Evolutionary conservation across 2,888 invertebrate species (phyloP).

Genomic region (Gortyna flavago): DNA sequence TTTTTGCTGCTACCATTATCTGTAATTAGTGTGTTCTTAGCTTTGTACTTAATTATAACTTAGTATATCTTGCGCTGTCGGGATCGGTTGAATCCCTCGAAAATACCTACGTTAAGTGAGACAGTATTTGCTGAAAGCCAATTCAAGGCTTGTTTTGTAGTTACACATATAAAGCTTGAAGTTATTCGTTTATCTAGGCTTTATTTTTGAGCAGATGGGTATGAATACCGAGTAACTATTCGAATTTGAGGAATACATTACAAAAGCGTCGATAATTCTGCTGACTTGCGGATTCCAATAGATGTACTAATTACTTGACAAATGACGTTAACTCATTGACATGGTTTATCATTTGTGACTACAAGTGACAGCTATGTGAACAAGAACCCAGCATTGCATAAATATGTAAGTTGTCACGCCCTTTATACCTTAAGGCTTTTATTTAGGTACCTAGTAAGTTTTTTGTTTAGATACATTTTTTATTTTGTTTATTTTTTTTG

Average conservation of each 20-base stretch:
- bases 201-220: background rate
- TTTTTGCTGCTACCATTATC: conserved; percentile 49
- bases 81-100: conserved; percentile 27
- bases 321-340: conserved; percentile 1
- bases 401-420: too few relatives aligned
- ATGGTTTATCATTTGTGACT: too few relatives aligned
- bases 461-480: too few relatives aligned
- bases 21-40: conserved; percentile 65
- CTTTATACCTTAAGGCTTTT: too few relatives aligned
- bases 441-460: too few relatives aligned
- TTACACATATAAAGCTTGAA: background rate
- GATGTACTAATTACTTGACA: background rate
- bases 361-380: too few relatives aligned
- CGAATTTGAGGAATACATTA: background rate
- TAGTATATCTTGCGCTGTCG: conserved; percentile 37
- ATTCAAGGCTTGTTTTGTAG: background rate
- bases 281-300: background rate
- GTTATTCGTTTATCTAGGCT: background rate
- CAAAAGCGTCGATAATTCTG: background rate
- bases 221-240: too few relatives aligned
- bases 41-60: conserved; percentile 64
- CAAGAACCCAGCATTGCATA: too few relatives aligned
- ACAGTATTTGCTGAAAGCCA: background rate
- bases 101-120: background rate
- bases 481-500: too few relatives aligned